Evolutionary conservation across 1,140 invertebrate genomes (phyloP).

Genomic region (Bombus confusus): DNA sequence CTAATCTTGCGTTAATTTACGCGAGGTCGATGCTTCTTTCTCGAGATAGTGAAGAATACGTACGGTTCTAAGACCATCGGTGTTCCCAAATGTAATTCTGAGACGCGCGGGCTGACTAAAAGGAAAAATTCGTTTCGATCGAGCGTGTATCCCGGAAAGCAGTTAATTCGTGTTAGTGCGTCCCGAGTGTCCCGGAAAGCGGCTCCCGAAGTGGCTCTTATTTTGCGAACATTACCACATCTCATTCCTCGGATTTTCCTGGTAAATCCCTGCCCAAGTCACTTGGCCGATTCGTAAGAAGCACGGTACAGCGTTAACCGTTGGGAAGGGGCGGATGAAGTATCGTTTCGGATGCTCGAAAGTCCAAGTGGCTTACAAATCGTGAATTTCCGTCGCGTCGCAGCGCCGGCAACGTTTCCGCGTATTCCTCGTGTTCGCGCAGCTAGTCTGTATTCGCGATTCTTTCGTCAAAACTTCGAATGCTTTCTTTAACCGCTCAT

Average conservation of each 20-base stretch:
- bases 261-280: conserved; percentile 60
- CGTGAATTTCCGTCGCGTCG: conserved; percentile 67
- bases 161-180: conserved; percentile 59
- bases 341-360: conserved; percentile 68
- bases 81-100: too few species aligned
- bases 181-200: conserved; percentile 40
- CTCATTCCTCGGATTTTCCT: conserved; percentile 56
- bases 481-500: too few species aligned
- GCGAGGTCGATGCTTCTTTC: background rate
- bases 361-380: conserved; percentile 73
- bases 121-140: conserved; percentile 26
- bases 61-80: background rate
- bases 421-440: conserved; percentile 33
- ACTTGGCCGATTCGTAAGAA: conserved; percentile 64
- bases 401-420: conserved; percentile 45
- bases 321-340: conserved; percentile 53
- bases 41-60: background rate
- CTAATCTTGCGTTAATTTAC: background rate
- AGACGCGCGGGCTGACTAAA: too few species aligned
- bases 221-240: conserved; percentile 61
- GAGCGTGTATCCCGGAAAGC: conserved; percentile 6
- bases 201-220: conserved; percentile 58
- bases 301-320: conserved; percentile 1
- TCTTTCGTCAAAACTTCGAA: conserved; percentile 3
- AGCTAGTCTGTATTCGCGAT: background rate